A percentile compares a stretch with the other conserved stretches of the same genome.
Evolutionary conservation across 2,888 invertebrate species (phyloP).

Genomic region (Drosophila algonquin): DNA sequence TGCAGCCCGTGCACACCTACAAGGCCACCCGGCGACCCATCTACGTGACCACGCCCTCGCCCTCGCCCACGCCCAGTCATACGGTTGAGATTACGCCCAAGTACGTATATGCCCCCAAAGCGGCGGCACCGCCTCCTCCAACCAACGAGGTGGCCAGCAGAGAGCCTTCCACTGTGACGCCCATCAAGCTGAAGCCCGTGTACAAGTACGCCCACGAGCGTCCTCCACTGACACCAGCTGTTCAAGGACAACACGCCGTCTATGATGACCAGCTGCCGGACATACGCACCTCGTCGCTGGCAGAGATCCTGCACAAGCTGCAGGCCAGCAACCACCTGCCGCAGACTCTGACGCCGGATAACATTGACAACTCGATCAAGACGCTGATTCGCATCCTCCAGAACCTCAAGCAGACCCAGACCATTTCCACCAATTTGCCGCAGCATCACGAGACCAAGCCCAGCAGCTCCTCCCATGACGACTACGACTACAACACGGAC

Average conservation of each 20-base stretch:
- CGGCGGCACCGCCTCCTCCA: slow-evolving; percentile 25
- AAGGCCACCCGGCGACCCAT: slow-evolving; percentile 60
- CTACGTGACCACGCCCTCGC: slow-evolving; percentile 46
- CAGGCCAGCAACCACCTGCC: slow-evolving; percentile 91
- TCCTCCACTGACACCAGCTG: slow-evolving; percentile 35
- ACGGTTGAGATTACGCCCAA: slow-evolving; percentile 69
- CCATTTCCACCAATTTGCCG: slow-evolving; percentile 80
- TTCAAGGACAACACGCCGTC: slow-evolving; percentile 22
- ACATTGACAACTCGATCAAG: slow-evolving; percentile 91
- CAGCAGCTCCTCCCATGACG: slow-evolving; percentile 41
- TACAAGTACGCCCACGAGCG: slow-evolving; percentile 65
- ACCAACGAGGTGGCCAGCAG: slow-evolving; percentile 2
- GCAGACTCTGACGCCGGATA: slow-evolving; percentile 90
- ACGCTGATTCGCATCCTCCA: slow-evolving; percentile 90
- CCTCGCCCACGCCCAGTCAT: slow-evolving; percentile 47
- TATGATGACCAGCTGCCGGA: slow-evolving; percentile 81
- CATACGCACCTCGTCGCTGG: slow-evolving; percentile 84
- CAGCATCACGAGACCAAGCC: slow-evolving; percentile 78
- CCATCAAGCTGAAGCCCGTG: slow-evolving; percentile 75
- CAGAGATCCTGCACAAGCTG: slow-evolving; percentile 88
- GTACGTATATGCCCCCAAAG: slow-evolving; percentile 50
- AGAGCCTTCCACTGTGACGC: slow-evolving; percentile 44
- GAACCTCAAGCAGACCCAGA: slow-evolving; percentile 86
- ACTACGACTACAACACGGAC: slow-evolving; percentile 79
- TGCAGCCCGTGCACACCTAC: slow-evolving; percentile 73